Conservation (phyloP, 1,140 invertebrate species). For the Choristoneura fumiferana region DNA sequence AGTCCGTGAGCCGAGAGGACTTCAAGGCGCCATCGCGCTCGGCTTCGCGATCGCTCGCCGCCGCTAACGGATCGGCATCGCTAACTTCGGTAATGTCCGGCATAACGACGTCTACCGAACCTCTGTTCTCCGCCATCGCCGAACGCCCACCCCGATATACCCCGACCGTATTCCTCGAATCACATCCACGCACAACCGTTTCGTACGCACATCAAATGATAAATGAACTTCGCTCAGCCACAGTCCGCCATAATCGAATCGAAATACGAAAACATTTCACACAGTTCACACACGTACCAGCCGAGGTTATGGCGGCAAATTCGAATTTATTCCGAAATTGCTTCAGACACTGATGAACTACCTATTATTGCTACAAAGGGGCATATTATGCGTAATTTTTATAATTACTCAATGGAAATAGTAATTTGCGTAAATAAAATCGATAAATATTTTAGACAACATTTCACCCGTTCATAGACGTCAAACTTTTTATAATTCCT, state of each 20-base stretch:
- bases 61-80: conserved; percentile 81
- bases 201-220: conserved; percentile 23
- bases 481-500: too few species aligned
- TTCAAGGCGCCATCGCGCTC: conserved; percentile 69
- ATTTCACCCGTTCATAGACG: too few species aligned
- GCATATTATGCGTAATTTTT: too few species aligned
- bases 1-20: conserved; percentile 57
- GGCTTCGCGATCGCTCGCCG: conserved; percentile 76
- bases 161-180: conserved; percentile 39
- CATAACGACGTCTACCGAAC: conserved; percentile 83
- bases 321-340: conserved; percentile 33
- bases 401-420: too few species aligned
- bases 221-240: conserved; percentile 33
- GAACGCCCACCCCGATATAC: conserved; percentile 48
- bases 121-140: conserved; percentile 76
- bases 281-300: conserved; percentile 23
- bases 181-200: conserved; percentile 34
- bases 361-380: not conserved
- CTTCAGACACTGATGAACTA: not conserved
- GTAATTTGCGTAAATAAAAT: too few species aligned
- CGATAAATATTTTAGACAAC: too few species aligned
- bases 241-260: conserved; percentile 52
- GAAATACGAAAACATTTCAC: conserved; percentile 44
- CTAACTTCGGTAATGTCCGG: conserved; percentile 81
- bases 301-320: conserved; percentile 48